Percentiles rank a stretch among this genome's conserved stretches.
phyloP scores from a whole-genome alignment of 2,113 vertebrate species.

The Myiozetetes cayanensis region DNA sequence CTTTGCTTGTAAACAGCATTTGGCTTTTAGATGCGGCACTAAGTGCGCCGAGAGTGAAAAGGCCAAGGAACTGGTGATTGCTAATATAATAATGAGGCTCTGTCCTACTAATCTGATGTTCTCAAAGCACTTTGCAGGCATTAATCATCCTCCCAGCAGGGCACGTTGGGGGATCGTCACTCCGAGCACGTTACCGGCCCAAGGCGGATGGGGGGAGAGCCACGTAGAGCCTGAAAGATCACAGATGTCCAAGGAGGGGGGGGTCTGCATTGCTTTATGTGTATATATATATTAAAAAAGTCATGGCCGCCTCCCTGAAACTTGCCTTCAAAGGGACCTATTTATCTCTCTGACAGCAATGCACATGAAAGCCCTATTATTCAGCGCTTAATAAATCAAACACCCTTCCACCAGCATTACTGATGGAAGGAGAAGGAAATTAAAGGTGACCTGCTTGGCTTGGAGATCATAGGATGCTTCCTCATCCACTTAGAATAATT shows the following conservation, averaged over 20 bases:
- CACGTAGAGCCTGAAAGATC: fast-evolving
- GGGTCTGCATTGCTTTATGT: background rate
- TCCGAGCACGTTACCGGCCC: background rate
- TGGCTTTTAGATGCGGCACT: constrained; percentile 24
- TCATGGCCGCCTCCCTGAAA: background rate
- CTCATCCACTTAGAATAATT: constrained; percentile 4
- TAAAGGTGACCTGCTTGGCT: constrained; percentile 16
- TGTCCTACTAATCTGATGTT: constrained; percentile 64
- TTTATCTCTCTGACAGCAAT: constrained; percentile 44
- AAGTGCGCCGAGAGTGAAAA: background rate
- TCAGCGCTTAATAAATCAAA: constrained; percentile 45
- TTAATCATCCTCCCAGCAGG: constrained; percentile 33
- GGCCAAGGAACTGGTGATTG: constrained; percentile 9
- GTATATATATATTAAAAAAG: background rate
- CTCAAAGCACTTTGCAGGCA: constrained; percentile 58
- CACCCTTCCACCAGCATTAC: background rate
- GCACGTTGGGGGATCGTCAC: background rate
- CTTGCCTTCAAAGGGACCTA: background rate
- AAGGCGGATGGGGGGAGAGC: background rate
- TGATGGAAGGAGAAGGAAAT: constrained; percentile 55
- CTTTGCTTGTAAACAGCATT: constrained; percentile 27
- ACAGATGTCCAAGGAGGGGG: background rate
- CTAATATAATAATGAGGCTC: constrained; percentile 61
- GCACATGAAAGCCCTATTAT: background rate
- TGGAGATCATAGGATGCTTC: constrained; percentile 26